These are phyloP conservation scores for Lytechinus variegatus DNA, from an alignment of 35 echinoderm and acorn worm genomes.

Conservation along the genomic window DNA sequence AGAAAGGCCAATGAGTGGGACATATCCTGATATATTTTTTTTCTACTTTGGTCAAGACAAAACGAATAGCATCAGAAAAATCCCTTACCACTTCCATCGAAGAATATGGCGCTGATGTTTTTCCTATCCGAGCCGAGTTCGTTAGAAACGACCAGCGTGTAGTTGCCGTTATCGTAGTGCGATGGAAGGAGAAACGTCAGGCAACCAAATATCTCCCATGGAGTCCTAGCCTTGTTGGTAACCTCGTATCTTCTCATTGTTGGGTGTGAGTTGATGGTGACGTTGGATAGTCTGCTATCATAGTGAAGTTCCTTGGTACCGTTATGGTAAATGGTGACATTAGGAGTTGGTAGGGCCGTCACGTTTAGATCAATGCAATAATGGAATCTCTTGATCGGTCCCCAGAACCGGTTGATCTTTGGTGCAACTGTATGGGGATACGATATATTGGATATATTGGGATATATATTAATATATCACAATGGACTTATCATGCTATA, in stretches of 20 bases:
- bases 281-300: not conserved
- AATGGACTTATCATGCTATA: no score
- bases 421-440: constrained; percentile 8
- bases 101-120: constrained; percentile 39
- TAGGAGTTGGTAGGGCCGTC: constrained; percentile 56
- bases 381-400: constrained; percentile 55
- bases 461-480: no score
- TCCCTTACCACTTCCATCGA: constrained; percentile 17
- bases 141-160: constrained; percentile 69
- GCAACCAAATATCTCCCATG: constrained; percentile 49
- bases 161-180: constrained; percentile 73
- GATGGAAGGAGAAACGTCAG: constrained; percentile 61
- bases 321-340: constrained; percentile 50
- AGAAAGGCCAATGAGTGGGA: not conserved
- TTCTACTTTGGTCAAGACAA: not conserved
- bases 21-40: not conserved
- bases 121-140: constrained; percentile 47
- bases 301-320: constrained; percentile 42
- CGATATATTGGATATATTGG: not conserved
- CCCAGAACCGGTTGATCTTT: constrained; percentile 14
- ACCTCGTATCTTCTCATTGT: not conserved
- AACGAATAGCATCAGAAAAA: not conserved
- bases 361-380: constrained; percentile 53
- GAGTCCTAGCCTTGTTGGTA: not conserved
- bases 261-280: constrained; percentile 2